Conservation (phyloP, 1,140 invertebrate genomes). For the Hycleus cichorii region DNA sequence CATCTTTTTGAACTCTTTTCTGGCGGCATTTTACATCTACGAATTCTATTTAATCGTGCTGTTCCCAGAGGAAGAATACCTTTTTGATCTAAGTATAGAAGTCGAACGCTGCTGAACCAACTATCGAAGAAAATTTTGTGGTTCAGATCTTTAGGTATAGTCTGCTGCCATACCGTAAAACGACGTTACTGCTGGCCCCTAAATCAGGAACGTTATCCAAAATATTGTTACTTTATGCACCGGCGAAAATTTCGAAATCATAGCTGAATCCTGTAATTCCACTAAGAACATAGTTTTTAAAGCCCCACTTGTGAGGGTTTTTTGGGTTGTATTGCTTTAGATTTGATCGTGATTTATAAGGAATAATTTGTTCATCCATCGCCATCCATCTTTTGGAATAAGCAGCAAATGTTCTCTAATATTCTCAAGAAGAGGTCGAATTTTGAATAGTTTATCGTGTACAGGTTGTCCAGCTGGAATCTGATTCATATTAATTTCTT, state of each 20-base stretch:
- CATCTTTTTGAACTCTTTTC: slow-evolving; percentile 37
- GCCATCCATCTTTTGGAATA: slow-evolving; percentile 34
- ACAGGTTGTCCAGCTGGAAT: slow-evolving; percentile 1
- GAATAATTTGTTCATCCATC: slow-evolving; percentile 39
- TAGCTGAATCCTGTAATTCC: slow-evolving; percentile 36
- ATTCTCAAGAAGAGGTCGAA: slow-evolving; percentile 24
- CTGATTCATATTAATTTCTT: slow-evolving; percentile 9
- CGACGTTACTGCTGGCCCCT: slow-evolving; percentile 35
- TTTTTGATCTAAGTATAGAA: slow-evolving; percentile 33
- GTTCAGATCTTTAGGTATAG: slow-evolving; percentile 33
- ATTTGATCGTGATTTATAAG: slow-evolving; percentile 36
- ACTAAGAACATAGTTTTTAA: slow-evolving; percentile 39
- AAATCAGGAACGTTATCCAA: slow-evolving; percentile 32
- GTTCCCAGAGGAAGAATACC: slow-evolving; percentile 40
- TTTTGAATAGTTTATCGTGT: slow-evolving; percentile 26
- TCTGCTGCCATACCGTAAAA: too few species aligned
- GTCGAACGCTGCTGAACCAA: slow-evolving; percentile 34
- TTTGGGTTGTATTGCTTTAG: slow-evolving; percentile 42
- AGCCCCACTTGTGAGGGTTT: slow-evolving; percentile 43
- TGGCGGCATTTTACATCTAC: slow-evolving; percentile 30
- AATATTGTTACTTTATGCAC: slow-evolving; percentile 21
- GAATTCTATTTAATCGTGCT: slow-evolving; percentile 36
- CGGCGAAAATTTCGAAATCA: slow-evolving; percentile 40
- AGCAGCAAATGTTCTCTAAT: slow-evolving; percentile 25
- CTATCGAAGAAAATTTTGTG: slow-evolving; percentile 39